Conservation (phyloP, 2,113 vertebrate species). For the Trematocara nigrifrons region DNA sequence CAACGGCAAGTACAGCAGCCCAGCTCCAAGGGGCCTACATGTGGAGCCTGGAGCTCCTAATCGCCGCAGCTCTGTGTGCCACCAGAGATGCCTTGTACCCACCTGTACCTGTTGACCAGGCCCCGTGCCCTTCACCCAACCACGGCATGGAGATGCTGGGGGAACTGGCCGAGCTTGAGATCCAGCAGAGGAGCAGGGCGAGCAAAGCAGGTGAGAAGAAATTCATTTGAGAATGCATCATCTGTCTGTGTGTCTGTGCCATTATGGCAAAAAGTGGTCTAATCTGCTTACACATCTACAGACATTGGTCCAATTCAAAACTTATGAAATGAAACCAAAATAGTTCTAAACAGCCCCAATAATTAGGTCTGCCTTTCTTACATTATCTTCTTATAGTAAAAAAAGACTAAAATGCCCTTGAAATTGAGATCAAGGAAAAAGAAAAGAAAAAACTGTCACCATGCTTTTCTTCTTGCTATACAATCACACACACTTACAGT, state of each 20-base stretch:
- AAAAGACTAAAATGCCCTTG: neutral
- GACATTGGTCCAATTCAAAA: neutral
- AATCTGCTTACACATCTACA: neutral
- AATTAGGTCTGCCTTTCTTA: neutral
- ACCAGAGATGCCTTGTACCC: slow-evolving; percentile 74
- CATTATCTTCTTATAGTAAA: neutral
- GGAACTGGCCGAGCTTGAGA: slow-evolving; percentile 87
- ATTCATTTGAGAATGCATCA: neutral
- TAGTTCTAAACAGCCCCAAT: neutral
- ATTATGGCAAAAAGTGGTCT: neutral
- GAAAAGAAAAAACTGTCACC: neutral
- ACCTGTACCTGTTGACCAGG: neutral
- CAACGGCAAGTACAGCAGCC: neutral
- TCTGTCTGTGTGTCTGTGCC: neutral
- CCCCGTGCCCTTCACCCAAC: slow-evolving; percentile 56
- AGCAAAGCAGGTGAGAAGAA: slow-evolving; percentile 57
- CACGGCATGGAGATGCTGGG: slow-evolving; percentile 89
- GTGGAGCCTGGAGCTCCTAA: slow-evolving; percentile 84
- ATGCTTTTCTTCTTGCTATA: neutral
- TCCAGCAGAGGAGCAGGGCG: slow-evolving; percentile 61
- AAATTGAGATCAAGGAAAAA: slow-evolving; percentile 8
- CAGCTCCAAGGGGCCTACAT: slow-evolving; percentile 72
- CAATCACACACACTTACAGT: neutral
- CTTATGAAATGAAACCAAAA: neutral
- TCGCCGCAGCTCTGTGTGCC: slow-evolving; percentile 82